Percentiles rank a stretch among this genome's conserved stretches.
Evolutionary conservation across 2,888 invertebrate species (phyloP).

Genomic region (Scaptomyza caliginosa): DNA sequence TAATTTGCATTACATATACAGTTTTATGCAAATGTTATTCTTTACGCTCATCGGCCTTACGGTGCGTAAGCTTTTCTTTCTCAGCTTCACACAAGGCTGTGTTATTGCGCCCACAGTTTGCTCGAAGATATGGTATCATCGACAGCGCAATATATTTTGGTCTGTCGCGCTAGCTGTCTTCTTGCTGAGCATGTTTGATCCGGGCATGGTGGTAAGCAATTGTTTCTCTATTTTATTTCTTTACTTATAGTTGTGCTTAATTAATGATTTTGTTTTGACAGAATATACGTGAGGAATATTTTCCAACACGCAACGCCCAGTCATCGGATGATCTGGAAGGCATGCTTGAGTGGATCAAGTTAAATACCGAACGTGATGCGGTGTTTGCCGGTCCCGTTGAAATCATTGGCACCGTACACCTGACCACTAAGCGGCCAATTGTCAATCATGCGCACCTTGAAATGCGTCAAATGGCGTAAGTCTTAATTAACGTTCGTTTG

Average conservation of each 20-base stretch:
- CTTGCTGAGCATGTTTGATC: slow-evolving; percentile 84
- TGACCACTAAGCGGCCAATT: slow-evolving; percentile 90
- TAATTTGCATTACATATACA: slow-evolving; percentile 86
- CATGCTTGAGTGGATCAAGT: slow-evolving; percentile 90
- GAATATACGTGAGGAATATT: slow-evolving; percentile 83
- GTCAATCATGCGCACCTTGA: slow-evolving; percentile 96
- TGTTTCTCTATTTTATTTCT: not conserved
- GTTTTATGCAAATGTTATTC: slow-evolving; percentile 88
- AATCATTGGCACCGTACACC: slow-evolving; percentile 91
- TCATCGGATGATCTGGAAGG: slow-evolving; percentile 88
- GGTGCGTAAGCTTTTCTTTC: slow-evolving; percentile 82
- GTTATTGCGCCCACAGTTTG: slow-evolving; percentile 89
- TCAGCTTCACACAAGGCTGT: slow-evolving; percentile 83
- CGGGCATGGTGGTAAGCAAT: slow-evolving; percentile 81
- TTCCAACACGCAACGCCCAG: slow-evolving; percentile 86
- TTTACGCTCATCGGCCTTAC: slow-evolving; percentile 85
- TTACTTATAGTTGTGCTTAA: too few species aligned
- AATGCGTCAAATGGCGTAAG: slow-evolving; percentile 89
- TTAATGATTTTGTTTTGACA: slow-evolving; percentile 29
- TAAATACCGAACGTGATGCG: slow-evolving; percentile 87
- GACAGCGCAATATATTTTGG: slow-evolving; percentile 83
- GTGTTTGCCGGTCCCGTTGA: slow-evolving; percentile 94
- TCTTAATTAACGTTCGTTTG: not conserved
- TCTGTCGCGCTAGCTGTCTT: slow-evolving; percentile 84
- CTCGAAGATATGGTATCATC: slow-evolving; percentile 86